Evolutionary conservation across 2,113 vertebrate species (phyloP), one percentile per base, ranked within the genome.

Genomic region (Hemicordylus capensis): DNA sequence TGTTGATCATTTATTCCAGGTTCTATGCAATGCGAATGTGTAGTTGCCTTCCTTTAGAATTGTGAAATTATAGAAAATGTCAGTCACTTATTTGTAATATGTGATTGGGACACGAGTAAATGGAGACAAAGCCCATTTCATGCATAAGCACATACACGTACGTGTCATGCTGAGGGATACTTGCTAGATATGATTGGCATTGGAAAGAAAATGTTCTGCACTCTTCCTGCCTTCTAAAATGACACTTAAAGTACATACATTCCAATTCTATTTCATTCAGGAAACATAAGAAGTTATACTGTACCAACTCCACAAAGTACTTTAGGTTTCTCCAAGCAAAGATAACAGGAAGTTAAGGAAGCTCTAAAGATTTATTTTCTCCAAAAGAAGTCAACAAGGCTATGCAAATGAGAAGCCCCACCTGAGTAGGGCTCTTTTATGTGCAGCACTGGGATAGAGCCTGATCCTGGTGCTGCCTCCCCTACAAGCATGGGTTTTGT

Each of bases 261-360:
- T 80, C 54, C 48, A 59, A 26, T 80, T 76, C 51, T 58, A 66
- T 88, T 80, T 84, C 46, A 64, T 67, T 84, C 44, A 39, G 69
- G 59, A 56, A 75, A 22, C 26, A 24, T 39, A 39, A 15, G 15
- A 51, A 67, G 37, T 17, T 59, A 39, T 61, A 31, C 6, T 64
- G 22, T 1, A 58, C 69, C 4, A 28, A 44, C 76, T 72, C 54
- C 17, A 66, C 66, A 75, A 76, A 17, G 34, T 6, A 31, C 7
- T 51, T 34, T 64, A 1, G 22, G 9, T 59, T 78, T 12, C 34
- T 66, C 26, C 39, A 63, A 58, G 69, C 37, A 28, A 58, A 74
- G 31, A 75, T 3, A 48, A 46, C 46, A 11, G 51, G 22, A 81
- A 81, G 67, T 3, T 2, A 58, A 12, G 58, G 56, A 22, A 31